These are phyloP conservation scores for Zophobas morio DNA, from an alignment of 1,140 invertebrate species.

Conservation along the genomic window DNA sequence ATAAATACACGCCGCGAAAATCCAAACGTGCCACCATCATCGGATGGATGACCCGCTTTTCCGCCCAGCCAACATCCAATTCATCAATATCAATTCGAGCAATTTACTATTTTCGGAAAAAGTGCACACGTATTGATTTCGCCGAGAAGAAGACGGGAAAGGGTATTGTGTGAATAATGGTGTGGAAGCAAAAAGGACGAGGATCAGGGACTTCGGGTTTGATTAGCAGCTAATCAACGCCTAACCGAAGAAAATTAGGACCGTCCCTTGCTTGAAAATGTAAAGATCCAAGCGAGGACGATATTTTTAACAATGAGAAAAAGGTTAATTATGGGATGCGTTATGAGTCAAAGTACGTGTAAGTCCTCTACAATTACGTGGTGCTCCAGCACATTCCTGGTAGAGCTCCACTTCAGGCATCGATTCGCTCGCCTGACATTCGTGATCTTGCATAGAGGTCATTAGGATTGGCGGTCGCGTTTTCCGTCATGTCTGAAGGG, in stretches of 20 bases:
- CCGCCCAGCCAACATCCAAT: conserved; percentile 12
- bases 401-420: background rate
- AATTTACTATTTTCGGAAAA: conserved; percentile 30
- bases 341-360: background rate
- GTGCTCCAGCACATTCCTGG: background rate
- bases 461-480: conserved; percentile 24
- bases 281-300: no score
- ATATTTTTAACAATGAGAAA: no score
- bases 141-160: background rate
- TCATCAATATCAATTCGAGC: conserved; percentile 36
- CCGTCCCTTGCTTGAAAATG: no score
- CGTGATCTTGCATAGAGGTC: background rate
- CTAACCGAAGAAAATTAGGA: no score
- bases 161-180: background rate
- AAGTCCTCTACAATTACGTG: background rate
- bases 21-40: conserved; percentile 38
- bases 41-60: conserved; percentile 22
- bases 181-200: background rate
- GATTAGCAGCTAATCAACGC: background rate
- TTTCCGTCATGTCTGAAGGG: conserved; percentile 8
- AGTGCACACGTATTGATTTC: conserved; percentile 20
- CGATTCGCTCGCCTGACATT: conserved; percentile 6
- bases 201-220: background rate
- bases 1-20: conserved; percentile 24
- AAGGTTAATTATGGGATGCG: no score